Evolutionary conservation across 2,888 invertebrate genomes (phyloP).

Genomic region (Sphinx pinastri): DNA sequence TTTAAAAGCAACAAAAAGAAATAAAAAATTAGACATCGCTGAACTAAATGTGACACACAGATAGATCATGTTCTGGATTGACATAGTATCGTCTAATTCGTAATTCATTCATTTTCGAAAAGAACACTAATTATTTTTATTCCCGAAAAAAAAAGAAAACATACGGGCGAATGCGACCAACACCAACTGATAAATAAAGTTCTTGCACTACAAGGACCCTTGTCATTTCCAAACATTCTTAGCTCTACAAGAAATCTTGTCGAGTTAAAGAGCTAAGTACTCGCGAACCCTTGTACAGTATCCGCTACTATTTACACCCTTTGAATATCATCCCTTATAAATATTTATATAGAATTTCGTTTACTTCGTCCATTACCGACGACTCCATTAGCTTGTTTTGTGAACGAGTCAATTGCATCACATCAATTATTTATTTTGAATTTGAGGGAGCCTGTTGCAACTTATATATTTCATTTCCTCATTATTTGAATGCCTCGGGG

Average conservation of each 20-base stretch:
- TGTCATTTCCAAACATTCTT: slow-evolving; percentile 2
- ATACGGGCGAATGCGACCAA: no score
- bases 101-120: no score
- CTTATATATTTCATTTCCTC: no score
- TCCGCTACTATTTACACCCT: slow-evolving; percentile 47
- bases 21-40: no score
- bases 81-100: no score
- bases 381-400: slow-evolving; percentile 35
- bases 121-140: no score
- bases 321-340: slow-evolving; percentile 53
- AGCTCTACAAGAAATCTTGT: slow-evolving; percentile 26
- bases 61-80: no score
- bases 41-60: no score
- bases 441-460: neutral
- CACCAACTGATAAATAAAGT: no score
- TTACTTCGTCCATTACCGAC: slow-evolving; percentile 39
- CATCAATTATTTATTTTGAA: slow-evolving; percentile 17
- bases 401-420: slow-evolving; percentile 9
- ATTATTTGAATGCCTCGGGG: no score
- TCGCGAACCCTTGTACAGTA: slow-evolving; percentile 19
- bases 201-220: neutral
- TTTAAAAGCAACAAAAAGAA: no score
- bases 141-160: no score
- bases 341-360: slow-evolving; percentile 40
- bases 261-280: slow-evolving; percentile 25